Evolutionary conservation across 2,797 vertebrate genomes (phyloP).

Genomic region (Gadopsis bispinosus): DNA sequence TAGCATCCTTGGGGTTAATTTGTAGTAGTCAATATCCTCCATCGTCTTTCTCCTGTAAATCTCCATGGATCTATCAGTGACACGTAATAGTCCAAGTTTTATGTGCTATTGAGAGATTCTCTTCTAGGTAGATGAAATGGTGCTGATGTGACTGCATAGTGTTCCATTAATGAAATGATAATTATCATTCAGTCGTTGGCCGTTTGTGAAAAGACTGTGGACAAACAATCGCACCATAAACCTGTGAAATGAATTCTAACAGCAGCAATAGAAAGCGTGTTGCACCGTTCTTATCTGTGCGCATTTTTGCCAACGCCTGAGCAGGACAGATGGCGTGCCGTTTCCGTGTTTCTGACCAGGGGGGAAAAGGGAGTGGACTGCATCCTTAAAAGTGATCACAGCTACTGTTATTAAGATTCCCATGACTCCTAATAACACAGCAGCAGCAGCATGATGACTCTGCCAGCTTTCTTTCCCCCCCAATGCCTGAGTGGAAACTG

Average conservation of each 20-base stretch:
- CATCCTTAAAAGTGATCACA: slow-evolving; percentile 8
- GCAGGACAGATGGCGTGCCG: slow-evolving; percentile 12
- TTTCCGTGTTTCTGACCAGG: slow-evolving; percentile 36
- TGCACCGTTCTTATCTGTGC: neutral
- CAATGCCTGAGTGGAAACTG: slow-evolving; percentile 25
- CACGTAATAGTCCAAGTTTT: neutral
- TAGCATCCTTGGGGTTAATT: neutral
- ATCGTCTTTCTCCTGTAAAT: neutral
- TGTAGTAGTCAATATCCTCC: neutral
- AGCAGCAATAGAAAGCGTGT: neutral
- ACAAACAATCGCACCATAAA: neutral
- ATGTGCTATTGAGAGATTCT: neutral
- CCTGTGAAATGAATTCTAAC: neutral
- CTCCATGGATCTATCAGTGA: neutral
- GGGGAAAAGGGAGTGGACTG: slow-evolving; percentile 33
- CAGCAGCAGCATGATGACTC: neutral
- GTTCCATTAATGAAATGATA: neutral
- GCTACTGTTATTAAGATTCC: neutral
- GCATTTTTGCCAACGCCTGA: slow-evolving; percentile 30
- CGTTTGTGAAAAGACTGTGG: neutral
- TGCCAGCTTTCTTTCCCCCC: neutral
- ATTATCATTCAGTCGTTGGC: neutral
- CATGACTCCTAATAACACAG: slow-evolving; percentile 1
- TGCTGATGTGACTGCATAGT: neutral
- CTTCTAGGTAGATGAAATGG: neutral